Evolutionary conservation across 2,888 invertebrate species (phyloP), one percentile per base, ranked within the genome.

Genomic region (Mesopsocus fuscifrons): DNA sequence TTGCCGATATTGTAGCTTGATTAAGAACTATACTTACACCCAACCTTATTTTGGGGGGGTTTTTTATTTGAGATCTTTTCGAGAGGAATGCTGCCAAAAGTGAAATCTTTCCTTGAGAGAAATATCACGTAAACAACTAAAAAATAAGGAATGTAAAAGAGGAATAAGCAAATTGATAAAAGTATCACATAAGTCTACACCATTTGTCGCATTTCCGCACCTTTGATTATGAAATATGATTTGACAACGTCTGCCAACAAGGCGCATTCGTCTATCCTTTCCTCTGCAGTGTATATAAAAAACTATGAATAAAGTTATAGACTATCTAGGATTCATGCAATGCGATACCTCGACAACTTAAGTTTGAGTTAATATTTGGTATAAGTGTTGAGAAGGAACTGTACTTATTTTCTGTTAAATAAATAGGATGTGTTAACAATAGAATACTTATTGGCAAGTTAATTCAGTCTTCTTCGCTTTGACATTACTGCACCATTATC

Each of bases 401-500:
- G 49, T 49, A 45, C 42, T 31, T 48, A 43, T 41, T 48, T 41
- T 32, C 42, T 35, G 16, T 46, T 45, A 47, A 41, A 44, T 47
- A 47, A 48, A 43, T 47, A 49, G 44, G 47, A 46, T 44, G 43
- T 42, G 31, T 33, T 48, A 48, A 47, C 41, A 32, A 44, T 48
- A 48, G 47, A 48, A 49, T 49, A 49, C 42, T 46, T 47, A 49
- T 49, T 49, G 49, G 49, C 49, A 49, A 48, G 46, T 46, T 45
- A 46, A 49, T 48, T 49, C 49, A 49, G 49, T 49, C 49, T 49
- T 49, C 43, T 43, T 21, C 48, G 20, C 38, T 18, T 26, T 11
- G 26, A 26, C 26, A 11, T 9, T 26, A 26, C 6, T 26, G 26
- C 26, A 26, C 26, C 26, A 11, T 44, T 34, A 34, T 20, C 43